Evolutionary conservation across 2,888 invertebrate species (phyloP), one percentile per base, ranked within the genome.

Genomic region (Drosophila buzzatii): DNA sequence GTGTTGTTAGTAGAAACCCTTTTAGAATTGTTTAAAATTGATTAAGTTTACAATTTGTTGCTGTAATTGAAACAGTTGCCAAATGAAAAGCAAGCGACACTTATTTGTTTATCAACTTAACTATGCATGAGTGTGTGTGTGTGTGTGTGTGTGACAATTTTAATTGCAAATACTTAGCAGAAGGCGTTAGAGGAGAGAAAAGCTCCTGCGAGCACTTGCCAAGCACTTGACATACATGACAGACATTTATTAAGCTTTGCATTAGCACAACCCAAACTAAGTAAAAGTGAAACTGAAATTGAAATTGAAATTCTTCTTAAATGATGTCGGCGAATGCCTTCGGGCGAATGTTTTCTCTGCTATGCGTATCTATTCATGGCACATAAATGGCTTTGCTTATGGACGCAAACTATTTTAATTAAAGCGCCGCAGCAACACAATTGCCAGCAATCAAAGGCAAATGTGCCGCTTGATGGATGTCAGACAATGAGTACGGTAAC

Each of bases 191-290:
- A n/a, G n/a, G 23, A n/a, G n/a, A 14, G n/a, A 16, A 7, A 16
- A 18, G 23, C 23, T 10, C 23, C 27, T 31, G 27, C 14, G 2
- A 18, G 47, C 56, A 53, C 62, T 76, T 76, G 79, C 12, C 14
- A 1, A 33, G 31, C 35, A 55, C 60, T 79, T 76, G 80, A 75
- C 80, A 79, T 44, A 61, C 52, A 64, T 66, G 39, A 33, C 49
- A 27, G 60, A 59, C 78, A 67, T 62, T 73, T 70, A 79, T 73
- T 79, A 85, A 82, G 60, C 81, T 74, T 57, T 81, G 57, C 56
- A 55, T 57, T 63, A 58, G 47, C 23, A 45, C 55, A 39, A 18
- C 27, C 10, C 44, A 57, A 72, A 41, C 56, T 45, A 76, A 63
- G 64, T 64, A 31, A 56, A 61, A 47, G 49, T 37, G 14, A 44